These are phyloP conservation scores for Pteropus rufus DNA, from an alignment of 2,797 vertebrate species.

Conservation along the genomic window DNA sequence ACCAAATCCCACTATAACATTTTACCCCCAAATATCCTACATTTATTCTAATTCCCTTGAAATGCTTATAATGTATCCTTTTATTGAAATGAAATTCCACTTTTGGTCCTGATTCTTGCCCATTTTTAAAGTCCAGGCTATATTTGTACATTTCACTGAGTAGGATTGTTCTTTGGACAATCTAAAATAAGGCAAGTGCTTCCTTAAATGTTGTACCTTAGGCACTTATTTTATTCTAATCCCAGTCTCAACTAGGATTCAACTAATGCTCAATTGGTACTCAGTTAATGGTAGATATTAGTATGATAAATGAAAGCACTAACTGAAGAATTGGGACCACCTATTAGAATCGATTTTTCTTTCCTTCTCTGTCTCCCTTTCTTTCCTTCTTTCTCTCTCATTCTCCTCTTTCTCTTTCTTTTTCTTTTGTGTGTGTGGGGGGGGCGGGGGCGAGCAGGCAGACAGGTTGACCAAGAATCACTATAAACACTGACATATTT, in stretches of 20 bases:
- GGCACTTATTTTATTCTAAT: not conserved
- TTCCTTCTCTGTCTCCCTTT: not conserved
- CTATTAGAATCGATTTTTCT: not conserved
- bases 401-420: not conserved
- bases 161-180: not conserved
- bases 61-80: not conserved
- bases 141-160: not conserved
- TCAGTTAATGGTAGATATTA: not conserved
- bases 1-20: not conserved
- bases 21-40: not conserved
- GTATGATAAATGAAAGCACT: not conserved
- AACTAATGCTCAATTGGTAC: not conserved
- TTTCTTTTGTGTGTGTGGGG: not conserved
- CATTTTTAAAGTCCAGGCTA: not conserved
- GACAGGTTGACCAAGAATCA: not conserved
- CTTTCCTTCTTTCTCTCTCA: not conserved
- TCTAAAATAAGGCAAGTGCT: not conserved
- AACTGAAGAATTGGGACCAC: not conserved
- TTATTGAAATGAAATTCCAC: not conserved
- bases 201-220: not conserved
- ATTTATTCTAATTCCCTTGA: not conserved
- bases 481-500: not conserved
- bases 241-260: not conserved
- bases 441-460: not conserved
- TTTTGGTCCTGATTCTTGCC: not conserved